Base-by-base conservation (phyloP, 2,888 invertebrate species). In the Sylvicola cinctus region DNA sequence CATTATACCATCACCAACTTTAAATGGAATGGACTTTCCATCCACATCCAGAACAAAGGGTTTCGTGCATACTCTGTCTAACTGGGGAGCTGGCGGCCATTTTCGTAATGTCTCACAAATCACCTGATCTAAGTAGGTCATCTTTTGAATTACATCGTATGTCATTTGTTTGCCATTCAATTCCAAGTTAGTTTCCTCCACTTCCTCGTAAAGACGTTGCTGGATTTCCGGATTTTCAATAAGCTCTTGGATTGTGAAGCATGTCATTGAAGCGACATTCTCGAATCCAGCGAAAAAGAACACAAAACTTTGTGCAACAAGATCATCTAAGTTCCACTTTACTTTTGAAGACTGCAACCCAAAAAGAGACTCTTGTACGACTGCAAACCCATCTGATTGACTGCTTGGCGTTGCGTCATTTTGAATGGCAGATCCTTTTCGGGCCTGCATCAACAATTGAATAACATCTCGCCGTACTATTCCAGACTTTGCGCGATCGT, bases 61-160 rank as follows among this genome's bases (percentile, higher is more conserved):
- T 13, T 28, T 33, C 3, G 17, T 28, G 10, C 33, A 28, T 4
- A 28, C 5, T 13, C 36, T 8, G 27, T 34, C 33, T 11, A n/a
- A 33, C 8, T 33, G 3, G 4, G 36, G 36, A 13, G 20, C 17
- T 3, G 36, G 26, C 6, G 36, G 36, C 13, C 20, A 36, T 27
- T 36, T 33, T 15, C 36, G 29, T 10, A 36, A 27, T 11, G 27
- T 23, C 27, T 36, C 36, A 3, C 11, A 31, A 32, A 35, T 31
- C 3, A 31, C 66, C 68, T 68, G 67, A 36, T 71, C 70, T 55
- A 72, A 47, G 38, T 71, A 72, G 14, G 58, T 57, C 66, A 72
- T 61, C 16, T 54, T 56, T 36, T 62, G 55, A 1, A 72, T 48
- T 2, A 55, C 52, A 23, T 63, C 65, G 40, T 67, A 70, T 32